Evolutionary conservation across 2,888 invertebrate species (phyloP), one percentile per base, ranked within the genome.

Genomic region (Hartigia nigra): DNA sequence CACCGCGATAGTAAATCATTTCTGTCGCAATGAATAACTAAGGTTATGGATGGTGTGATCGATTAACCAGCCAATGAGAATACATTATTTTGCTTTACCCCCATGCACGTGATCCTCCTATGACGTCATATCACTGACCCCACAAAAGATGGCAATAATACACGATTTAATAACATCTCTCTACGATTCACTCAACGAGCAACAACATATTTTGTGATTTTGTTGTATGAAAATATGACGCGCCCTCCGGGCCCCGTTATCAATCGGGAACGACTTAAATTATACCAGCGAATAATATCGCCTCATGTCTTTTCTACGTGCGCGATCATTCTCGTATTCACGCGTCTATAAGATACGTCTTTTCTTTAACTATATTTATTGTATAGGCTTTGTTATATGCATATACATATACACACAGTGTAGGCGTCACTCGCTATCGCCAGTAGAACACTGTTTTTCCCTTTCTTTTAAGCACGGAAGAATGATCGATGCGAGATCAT

Each of bases 11-110:
- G 72, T 72, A 72, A 72, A 72, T 34, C 12, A 72, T 72, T 72
- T 32, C 31, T 32, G 31, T 72, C 32, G 14, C 72, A 72, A 72
- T 72, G 31, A 31, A 80, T 79, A 80, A 81, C 75, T 78, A 80
- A 74, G 79, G 78, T 78, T 82, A 87, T 89, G 87, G 84, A 87
- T 90, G 88, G 90, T 87, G 81, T 88, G 90, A 90, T 88, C 83
- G 74, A n/a, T 31, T 11, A 14, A 77, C 36, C 80, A 82, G 84
- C 91, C 88, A 91, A 91, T 91, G 78, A 83, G 75, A 78, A 55
- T 79, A 76, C 81, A 74, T 80, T 76, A 76, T 78, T 77, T 79
- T 87, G 91, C 91, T 89, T 89, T 90, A 91, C 91, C 91, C 89
- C 90, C 87, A 83, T 85, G 81, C 88, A 88, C 86, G 88, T 90